Percentiles rank a stretch among this genome's conserved stretches.
These are phyloP conservation scores for Epistrophe eligans DNA, from an alignment of 2,888 invertebrate genomes.

Conservation along the genomic window DNA sequence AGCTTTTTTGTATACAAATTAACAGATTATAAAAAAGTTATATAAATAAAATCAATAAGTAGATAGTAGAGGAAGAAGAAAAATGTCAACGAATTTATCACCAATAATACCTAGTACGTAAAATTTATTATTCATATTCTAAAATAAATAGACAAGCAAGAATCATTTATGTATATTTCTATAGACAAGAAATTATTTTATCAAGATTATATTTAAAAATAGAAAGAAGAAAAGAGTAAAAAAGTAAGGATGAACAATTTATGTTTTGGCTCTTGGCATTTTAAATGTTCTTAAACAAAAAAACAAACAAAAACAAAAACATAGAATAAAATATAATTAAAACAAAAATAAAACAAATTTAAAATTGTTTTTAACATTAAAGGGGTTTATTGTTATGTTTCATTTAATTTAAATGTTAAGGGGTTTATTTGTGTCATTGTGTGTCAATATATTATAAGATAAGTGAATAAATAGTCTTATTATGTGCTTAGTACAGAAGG, in stretches of 20 bases:
- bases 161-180: background rate
- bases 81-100: background rate
- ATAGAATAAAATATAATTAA: constrained; percentile 27
- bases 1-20: background rate
- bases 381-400: constrained; percentile 27
- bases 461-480: constrained; percentile 15
- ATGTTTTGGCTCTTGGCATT: background rate
- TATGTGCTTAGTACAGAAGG: constrained; percentile 13
- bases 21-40: background rate
- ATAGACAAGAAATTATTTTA: constrained; percentile 3
- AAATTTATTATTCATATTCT: background rate
- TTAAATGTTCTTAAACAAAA: constrained; percentile 1
- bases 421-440: constrained; percentile 50
- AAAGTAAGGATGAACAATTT: background rate
- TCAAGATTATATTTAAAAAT: background rate
- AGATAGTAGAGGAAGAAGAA: constrained; percentile 1
- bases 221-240: constrained; percentile 4
- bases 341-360: constrained; percentile 33
- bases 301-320: constrained; percentile 26
- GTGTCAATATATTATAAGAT: constrained; percentile 11
- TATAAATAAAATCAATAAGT: background rate
- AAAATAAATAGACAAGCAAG: constrained; percentile 14
- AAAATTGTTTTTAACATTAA: background rate
- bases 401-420: constrained; percentile 11
- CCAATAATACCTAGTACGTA: background rate